phyloP scores from a whole-genome alignment of 1,140 invertebrate species.

The Atta texana region DNA sequence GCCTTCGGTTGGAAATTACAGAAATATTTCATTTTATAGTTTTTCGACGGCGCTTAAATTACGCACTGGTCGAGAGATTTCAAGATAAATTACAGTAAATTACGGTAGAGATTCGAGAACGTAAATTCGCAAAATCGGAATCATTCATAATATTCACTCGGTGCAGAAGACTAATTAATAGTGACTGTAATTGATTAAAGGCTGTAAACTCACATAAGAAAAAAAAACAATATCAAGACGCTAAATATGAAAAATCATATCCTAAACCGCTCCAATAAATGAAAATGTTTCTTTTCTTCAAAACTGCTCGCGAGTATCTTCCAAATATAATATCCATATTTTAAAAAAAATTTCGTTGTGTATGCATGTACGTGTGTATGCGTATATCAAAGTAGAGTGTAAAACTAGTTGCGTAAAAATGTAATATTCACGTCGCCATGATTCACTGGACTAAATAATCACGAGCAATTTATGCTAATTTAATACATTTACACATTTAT shows the following conservation, averaged over 20 bases:
- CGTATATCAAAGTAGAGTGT: background rate
- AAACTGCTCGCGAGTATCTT: background rate
- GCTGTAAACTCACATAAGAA: background rate
- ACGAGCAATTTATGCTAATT: constrained; percentile 17
- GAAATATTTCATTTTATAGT: constrained; percentile 12
- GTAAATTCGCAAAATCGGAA: background rate
- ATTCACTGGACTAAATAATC: constrained; percentile 16
- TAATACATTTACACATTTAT: constrained; percentile 10
- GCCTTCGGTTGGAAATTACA: constrained; percentile 24
- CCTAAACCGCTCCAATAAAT: background rate
- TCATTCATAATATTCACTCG: background rate
- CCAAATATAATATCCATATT: background rate
- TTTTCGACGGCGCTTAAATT: background rate
- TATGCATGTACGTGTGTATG: background rate
- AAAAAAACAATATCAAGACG: background rate
- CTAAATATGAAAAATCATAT: background rate
- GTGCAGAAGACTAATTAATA: background rate
- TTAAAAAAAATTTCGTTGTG: constrained; percentile 37
- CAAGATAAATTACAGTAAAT: constrained; percentile 30
- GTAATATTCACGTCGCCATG: background rate
- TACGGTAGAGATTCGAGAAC: background rate
- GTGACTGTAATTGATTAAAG: no score
- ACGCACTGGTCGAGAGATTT: background rate
- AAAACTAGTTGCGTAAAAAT: constrained; percentile 33
- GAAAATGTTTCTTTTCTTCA: background rate